Evolutionary conservation across 1,140 invertebrate species (phyloP).

Genomic region (Drosophila insularis): DNA sequence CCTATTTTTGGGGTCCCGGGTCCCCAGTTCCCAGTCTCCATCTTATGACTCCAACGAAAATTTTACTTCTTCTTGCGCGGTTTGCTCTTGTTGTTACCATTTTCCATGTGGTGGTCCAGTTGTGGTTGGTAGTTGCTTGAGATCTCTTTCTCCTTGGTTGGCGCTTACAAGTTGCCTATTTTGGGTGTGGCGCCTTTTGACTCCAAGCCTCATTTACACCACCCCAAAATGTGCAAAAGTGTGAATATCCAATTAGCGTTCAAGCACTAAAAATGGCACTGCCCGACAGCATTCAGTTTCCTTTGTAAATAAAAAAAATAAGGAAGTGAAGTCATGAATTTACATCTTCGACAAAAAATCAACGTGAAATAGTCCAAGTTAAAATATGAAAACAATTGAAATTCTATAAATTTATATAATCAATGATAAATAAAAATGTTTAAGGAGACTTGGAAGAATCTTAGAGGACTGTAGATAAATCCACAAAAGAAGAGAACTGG

Average conservation of each 20-base stretch:
- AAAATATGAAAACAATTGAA: too few relatives aligned
- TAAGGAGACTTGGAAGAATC: too few relatives aligned
- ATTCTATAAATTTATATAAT: too few relatives aligned
- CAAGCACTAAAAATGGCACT: slow-evolving; percentile 47
- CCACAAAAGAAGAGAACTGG: too few relatives aligned
- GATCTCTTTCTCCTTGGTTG: slow-evolving; percentile 33
- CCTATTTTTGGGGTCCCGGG: slow-evolving; percentile 67
- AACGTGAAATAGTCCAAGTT: too few relatives aligned
- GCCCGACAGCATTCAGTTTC: neutral
- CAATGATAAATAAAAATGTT: too few relatives aligned
- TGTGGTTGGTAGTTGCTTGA: slow-evolving; percentile 34
- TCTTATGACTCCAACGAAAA: slow-evolving; percentile 44
- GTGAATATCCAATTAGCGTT: slow-evolving; percentile 75
- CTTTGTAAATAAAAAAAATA: neutral
- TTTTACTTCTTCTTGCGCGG: slow-evolving; percentile 12
- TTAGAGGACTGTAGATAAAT: too few relatives aligned
- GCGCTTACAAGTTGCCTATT: slow-evolving; percentile 79
- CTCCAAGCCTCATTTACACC: slow-evolving; percentile 64
- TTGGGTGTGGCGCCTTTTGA: slow-evolving; percentile 73
- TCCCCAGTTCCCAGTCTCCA: neutral
- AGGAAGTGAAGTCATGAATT: neutral
- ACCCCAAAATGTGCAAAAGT: slow-evolving; percentile 70
- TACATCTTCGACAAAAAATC: neutral
- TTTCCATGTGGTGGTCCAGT: slow-evolving; percentile 27
- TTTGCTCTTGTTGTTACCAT: slow-evolving; percentile 47